Evolutionary conservation across 2,888 invertebrate genomes (phyloP).

Genomic region (Ochlodes sylvanus): DNA sequence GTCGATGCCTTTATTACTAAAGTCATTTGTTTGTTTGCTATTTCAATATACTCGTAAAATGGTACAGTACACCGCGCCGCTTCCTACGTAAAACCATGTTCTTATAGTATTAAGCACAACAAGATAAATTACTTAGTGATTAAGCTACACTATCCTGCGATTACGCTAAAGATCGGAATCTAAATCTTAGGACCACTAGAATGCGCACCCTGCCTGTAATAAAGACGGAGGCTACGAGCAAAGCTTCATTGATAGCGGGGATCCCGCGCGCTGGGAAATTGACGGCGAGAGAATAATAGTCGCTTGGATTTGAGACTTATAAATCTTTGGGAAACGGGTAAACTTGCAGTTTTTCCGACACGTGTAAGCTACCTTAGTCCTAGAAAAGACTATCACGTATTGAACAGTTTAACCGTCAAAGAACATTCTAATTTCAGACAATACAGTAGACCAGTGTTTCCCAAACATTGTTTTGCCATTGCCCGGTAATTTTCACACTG

Average conservation of each 20-base stretch:
- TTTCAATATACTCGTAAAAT: too few species aligned
- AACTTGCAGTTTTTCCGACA: not conserved
- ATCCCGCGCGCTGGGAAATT: slow-evolving; percentile 20
- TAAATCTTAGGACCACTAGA: slow-evolving; percentile 12
- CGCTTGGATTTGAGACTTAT: slow-evolving; percentile 6
- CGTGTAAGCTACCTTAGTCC: too few species aligned
- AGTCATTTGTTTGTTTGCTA: too few species aligned
- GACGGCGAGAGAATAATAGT: slow-evolving; percentile 14
- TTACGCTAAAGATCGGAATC: slow-evolving; percentile 19
- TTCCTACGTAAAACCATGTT: not conserved
- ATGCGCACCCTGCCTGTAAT: slow-evolving; percentile 22
- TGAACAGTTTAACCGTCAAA: too few species aligned
- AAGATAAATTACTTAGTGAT: slow-evolving; percentile 1
- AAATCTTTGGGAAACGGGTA: slow-evolving; percentile 3
- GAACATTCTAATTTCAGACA: too few species aligned
- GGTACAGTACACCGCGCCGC: too few species aligned
- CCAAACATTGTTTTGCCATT: too few species aligned
- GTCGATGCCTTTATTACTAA: too few species aligned
- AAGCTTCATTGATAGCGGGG: slow-evolving; percentile 35
- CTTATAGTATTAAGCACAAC: not conserved
- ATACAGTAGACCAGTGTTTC: too few species aligned
- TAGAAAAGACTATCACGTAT: too few species aligned
- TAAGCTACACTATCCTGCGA: slow-evolving; percentile 13
- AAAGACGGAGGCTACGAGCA: slow-evolving; percentile 19
- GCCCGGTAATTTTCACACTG: too few species aligned